A percentile compares a stretch with the other conserved stretches of the same genome.
Conservation (phyloP, 2,797 vertebrate species). For the Bovichtus variegatus region DNA sequence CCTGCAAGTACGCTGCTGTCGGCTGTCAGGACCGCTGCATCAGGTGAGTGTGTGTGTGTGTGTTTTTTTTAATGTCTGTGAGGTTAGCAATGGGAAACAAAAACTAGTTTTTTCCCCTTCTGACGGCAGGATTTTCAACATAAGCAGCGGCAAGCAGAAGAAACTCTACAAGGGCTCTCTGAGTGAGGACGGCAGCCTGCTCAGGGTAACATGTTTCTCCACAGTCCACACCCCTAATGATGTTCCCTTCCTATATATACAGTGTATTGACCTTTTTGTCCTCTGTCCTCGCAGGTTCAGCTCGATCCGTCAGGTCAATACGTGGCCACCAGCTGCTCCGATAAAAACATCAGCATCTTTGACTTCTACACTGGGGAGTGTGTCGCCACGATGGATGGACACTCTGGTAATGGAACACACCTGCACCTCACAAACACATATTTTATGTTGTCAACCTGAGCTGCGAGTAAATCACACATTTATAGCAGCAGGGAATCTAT, state of each 20-base stretch:
- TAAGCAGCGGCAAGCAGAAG: conserved; percentile 97
- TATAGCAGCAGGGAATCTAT: not conserved
- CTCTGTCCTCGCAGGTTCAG: conserved; percentile 87
- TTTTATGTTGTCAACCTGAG: not conserved
- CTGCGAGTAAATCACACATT: conserved; percentile 11
- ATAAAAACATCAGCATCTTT: conserved; percentile 96
- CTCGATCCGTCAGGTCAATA: conserved; percentile 95
- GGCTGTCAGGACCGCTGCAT: conserved; percentile 96
- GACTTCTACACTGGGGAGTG: conserved; percentile 95
- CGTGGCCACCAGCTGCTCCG: conserved; percentile 94
- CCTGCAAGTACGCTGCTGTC: conserved; percentile 92
- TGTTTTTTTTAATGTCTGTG: not conserved
- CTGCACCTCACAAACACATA: not conserved
- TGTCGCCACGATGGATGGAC: conserved; percentile 94
- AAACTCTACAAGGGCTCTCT: conserved; percentile 94
- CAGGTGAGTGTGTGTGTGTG: conserved; percentile 80
- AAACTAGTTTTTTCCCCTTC: not conserved
- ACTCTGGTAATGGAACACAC: conserved; percentile 88
- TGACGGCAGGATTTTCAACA: conserved; percentile 92
- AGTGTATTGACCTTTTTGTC: conserved; percentile 21
- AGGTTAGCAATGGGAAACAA: not conserved
- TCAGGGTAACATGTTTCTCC: conserved; percentile 86
- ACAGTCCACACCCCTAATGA: not conserved
- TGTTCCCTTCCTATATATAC: not conserved
- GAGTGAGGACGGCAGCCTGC: conserved; percentile 93